Evolutionary conservation across 2,797 vertebrate genomes (phyloP).

Genomic region (Pantherophis alleghaniensis): DNA sequence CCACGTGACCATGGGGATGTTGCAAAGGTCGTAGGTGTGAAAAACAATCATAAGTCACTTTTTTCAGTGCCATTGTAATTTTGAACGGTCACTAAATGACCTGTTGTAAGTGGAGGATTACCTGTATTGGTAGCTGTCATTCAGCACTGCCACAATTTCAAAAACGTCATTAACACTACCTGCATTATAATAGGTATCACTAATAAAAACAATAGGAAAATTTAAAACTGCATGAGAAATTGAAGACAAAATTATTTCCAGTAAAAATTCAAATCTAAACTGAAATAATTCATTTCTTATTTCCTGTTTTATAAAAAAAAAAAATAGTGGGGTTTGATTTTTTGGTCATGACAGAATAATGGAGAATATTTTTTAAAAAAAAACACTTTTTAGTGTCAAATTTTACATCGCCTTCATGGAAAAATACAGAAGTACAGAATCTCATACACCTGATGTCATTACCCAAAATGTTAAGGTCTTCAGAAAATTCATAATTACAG

Average conservation of each 20-base stretch:
- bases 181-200: not conserved
- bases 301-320: not conserved
- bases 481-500: not conserved
- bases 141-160: not conserved
- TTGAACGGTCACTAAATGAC: too few relatives aligned
- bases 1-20: too few relatives aligned
- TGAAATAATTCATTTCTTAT: not conserved
- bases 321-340: not conserved
- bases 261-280: not conserved
- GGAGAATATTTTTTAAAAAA: not conserved
- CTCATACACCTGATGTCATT: not conserved
- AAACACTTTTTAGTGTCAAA: not conserved
- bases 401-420: not conserved
- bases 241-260: not conserved
- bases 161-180: not conserved
- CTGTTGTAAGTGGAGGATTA: too few relatives aligned
- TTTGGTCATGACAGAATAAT: not conserved
- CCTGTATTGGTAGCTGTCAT: not conserved
- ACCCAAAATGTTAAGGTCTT: not conserved
- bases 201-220: not conserved
- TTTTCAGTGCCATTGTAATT: too few relatives aligned
- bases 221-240: not conserved
- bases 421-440: not conserved
- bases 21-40: too few relatives aligned
- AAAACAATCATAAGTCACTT: too few relatives aligned